Percentiles rank a stretch among this genome's conserved stretches.
phyloP scores from a whole-genome alignment of 2,113 vertebrate species.

The Dasyurus viverrinus region DNA sequence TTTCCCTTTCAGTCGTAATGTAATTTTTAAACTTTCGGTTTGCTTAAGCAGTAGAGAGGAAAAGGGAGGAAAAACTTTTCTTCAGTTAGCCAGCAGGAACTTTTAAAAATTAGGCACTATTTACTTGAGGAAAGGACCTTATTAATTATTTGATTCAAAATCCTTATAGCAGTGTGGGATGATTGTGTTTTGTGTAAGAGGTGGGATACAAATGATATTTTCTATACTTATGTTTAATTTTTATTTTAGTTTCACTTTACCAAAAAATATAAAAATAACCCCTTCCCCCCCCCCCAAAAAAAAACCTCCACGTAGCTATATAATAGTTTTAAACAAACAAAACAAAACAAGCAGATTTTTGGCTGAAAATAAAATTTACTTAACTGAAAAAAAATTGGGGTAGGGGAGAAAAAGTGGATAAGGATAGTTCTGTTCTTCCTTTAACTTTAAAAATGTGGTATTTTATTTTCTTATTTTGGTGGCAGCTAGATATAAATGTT shows the following conservation, averaged over 20 bases:
- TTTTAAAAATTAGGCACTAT: not conserved
- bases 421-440: not conserved
- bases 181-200: not conserved
- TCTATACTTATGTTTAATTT: too few relatives aligned
- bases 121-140: not conserved
- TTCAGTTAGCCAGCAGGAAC: not conserved
- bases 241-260: too few relatives aligned
- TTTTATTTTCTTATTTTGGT: not conserved
- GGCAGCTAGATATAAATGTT: constrained; percentile 15
- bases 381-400: not conserved
- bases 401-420: not conserved
- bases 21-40: not conserved
- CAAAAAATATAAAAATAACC: too few relatives aligned
- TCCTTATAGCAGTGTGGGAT: not conserved
- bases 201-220: too few relatives aligned
- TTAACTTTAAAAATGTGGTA: not conserved
- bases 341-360: too few relatives aligned
- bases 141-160: not conserved
- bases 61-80: not conserved
- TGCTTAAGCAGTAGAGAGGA: not conserved
- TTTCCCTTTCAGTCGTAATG: constrained; percentile 12
- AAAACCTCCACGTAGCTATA: too few relatives aligned
- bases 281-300: too few relatives aligned
- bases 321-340: too few relatives aligned
- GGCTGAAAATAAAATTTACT: too few relatives aligned